Evolutionary conservation across 2,113 vertebrate species (phyloP).

Genomic region (Platichthys flesus): DNA sequence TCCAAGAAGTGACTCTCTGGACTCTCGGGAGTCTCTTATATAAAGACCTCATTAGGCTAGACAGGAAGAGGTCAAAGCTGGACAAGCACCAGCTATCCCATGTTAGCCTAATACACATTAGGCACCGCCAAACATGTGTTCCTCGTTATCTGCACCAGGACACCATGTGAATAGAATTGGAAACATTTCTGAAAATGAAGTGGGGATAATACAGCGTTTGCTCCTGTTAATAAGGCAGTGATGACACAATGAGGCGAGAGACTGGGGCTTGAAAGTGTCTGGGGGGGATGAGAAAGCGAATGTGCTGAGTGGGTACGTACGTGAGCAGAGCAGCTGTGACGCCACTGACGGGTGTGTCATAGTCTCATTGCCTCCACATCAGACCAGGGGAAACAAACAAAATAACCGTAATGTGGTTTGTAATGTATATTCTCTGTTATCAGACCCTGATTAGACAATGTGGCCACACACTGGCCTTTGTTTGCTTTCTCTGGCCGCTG

Average conservation of each 20-base stretch:
- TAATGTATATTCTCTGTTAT: slow-evolving; percentile 30
- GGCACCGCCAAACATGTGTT: slow-evolving; percentile 64
- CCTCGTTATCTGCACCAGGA: slow-evolving; percentile 49
- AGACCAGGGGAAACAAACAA: slow-evolving; percentile 31
- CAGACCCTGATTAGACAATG: slow-evolving; percentile 34
- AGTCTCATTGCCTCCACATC: slow-evolving; percentile 20
- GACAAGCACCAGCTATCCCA: slow-evolving; percentile 42
- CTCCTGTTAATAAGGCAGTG: slow-evolving; percentile 46
- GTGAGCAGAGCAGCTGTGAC: slow-evolving; percentile 43
- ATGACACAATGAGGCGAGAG: slow-evolving; percentile 27
- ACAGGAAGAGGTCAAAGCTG: slow-evolving; percentile 51
- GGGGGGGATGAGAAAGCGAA: slow-evolving; percentile 54
- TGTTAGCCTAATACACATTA: slow-evolving; percentile 36
- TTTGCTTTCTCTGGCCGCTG: slow-evolving; percentile 14
- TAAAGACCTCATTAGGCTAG: slow-evolving; percentile 26
- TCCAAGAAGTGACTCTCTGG: slow-evolving; percentile 20
- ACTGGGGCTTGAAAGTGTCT: slow-evolving; percentile 21
- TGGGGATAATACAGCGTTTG: slow-evolving; percentile 17
- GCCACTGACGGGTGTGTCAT: slow-evolving; percentile 47
- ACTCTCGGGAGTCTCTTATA: slow-evolving; percentile 18
- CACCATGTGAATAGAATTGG: slow-evolving; percentile 41
- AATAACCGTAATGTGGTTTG: slow-evolving; percentile 25
- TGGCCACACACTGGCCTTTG: slow-evolving; percentile 15
- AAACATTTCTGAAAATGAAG: slow-evolving; percentile 46
- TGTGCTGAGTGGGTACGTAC: slow-evolving; percentile 25